phyloP scores from a whole-genome alignment of 37 sponge, comb jelly and placozoan species.

The Corticium candelabrum region DNA sequence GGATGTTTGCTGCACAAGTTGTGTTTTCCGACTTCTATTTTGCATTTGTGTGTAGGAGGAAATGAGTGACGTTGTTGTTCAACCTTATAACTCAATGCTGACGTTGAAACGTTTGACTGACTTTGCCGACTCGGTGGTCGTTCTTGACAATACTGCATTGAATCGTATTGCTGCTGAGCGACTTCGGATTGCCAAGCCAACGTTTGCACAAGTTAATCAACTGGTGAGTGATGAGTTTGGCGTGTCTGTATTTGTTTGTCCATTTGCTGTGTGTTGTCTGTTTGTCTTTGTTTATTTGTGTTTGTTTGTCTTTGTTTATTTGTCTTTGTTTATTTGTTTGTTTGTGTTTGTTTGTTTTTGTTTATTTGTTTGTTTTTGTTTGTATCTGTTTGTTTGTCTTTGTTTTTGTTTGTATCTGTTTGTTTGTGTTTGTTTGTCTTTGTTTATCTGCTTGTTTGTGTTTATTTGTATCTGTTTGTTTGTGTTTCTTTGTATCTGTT shows the following conservation, averaged over 20 bases:
- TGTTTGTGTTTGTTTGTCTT: too few relatives aligned
- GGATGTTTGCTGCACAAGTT: slow-evolving; percentile 9
- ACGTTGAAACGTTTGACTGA: slow-evolving; percentile 92
- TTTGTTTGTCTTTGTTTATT: not conserved
- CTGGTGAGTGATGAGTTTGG: slow-evolving; percentile 53
- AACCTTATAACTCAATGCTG: slow-evolving; percentile 98
- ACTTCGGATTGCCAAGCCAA: slow-evolving; percentile 83
- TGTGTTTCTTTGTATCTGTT: not conserved
- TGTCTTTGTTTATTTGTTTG: slow-evolving; percentile 8
- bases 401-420: too few relatives aligned
- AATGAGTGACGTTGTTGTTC: slow-evolving; percentile 95
- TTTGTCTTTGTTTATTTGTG: too few relatives aligned
- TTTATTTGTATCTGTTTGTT: not conserved
- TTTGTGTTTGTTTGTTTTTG: too few relatives aligned
- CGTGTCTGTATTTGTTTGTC: not conserved
- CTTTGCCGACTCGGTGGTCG: slow-evolving; percentile 95
- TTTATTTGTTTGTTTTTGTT: too few relatives aligned
- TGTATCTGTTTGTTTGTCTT: too few relatives aligned
- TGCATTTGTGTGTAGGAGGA: slow-evolving; percentile 47
- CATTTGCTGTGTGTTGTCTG: slow-evolving; percentile 7
- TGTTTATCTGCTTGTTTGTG: not conserved
- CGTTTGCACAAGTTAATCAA: slow-evolving; percentile 75
- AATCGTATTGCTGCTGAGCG: slow-evolving; percentile 93
- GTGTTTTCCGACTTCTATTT: slow-evolving; percentile 6
- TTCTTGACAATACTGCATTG: slow-evolving; percentile 94